Percentiles rank a stretch among this genome's conserved stretches.
phyloP scores from a whole-genome alignment of 2,797 vertebrate genomes.

The Bovichtus variegatus region DNA sequence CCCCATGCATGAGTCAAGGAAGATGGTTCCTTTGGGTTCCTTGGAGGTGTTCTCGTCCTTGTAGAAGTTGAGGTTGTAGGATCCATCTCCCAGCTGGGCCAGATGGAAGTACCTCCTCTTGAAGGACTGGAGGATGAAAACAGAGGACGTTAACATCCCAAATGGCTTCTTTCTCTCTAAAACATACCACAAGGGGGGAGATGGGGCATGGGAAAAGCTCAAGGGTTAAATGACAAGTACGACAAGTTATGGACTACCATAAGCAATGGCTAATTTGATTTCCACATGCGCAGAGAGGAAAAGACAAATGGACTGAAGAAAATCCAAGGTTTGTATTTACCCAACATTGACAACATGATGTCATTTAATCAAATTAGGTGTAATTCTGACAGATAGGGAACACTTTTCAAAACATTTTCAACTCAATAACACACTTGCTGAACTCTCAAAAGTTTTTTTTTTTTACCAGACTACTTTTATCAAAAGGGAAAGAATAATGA shows the following conservation, averaged over 20 bases:
- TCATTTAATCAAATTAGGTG: not conserved
- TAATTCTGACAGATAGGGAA: not conserved
- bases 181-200: constrained; percentile 47
- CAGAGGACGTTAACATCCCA: constrained; percentile 25
- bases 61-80: constrained; percentile 99
- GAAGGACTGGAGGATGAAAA: constrained; percentile 89
- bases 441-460: no score
- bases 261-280: constrained; percentile 12
- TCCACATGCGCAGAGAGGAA: constrained; percentile 12
- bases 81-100: constrained; percentile 97
- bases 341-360: not conserved
- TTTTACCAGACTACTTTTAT: no score
- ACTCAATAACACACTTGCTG: no score
- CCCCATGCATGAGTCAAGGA: constrained; percentile 98
- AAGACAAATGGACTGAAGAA: not conserved
- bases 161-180: constrained; percentile 34
- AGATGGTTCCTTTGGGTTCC: constrained; percentile 99
- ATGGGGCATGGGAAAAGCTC: constrained; percentile 54
- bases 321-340: not conserved
- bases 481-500: no score
- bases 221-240: constrained; percentile 7
- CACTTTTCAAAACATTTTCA: no score
- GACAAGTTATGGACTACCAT: not conserved
- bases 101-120: constrained; percentile 99
- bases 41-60: constrained; percentile 99